Base-by-base conservation (phyloP, 2,888 invertebrate species). In the Elegia similella region DNA sequence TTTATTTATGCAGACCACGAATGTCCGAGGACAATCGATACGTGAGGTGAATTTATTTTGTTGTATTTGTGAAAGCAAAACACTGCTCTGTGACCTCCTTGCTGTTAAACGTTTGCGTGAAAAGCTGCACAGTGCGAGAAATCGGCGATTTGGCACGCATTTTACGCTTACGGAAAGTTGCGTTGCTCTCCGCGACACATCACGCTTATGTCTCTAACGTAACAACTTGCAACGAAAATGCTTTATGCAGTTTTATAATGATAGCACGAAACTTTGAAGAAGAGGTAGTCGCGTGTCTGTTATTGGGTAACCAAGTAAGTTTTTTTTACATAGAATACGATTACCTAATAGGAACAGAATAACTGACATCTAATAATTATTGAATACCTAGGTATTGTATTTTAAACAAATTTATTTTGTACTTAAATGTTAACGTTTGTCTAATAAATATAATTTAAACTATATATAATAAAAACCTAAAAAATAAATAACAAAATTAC, bases 11-110 rank as follows among this genome's bases (percentile, higher is more conserved):
- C 86, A 84, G 81, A 77, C 82, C 81, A 81, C 78, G 80, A 85
- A 75, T 77, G 80, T 77, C 81, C 71, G 88, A 86, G 90, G 90
- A 90, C 89, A 89, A 89, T 90, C 90, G 80, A 89, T 89, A 90
- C 90, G 90, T 91, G 91, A 87, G 84, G 85, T 84, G 91, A 90
- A 91, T 91, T 90, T 88, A 90, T 89, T 91, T 90, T 84, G 87
- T 88, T 85, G 84, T 88, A 80, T 89, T 90, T 89, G 90, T 90
- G 90, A 91, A 91, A 90, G 90, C 90, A 85, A 84, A 84, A 86
- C 86, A 77, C 76, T 86, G 82, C 82, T 81, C 78, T 72, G 75
- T 89, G 90, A 88, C 91, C 89, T 84, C 87, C 86, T 90, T 89
- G 85, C 70, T 76, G 69, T 80, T 76, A 81, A 86, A 80, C 76